Percentiles rank a stretch among this genome's conserved stretches.
phyloP scores from a whole-genome alignment of 2,888 invertebrate genomes.

The Achlya flavicornis region DNA sequence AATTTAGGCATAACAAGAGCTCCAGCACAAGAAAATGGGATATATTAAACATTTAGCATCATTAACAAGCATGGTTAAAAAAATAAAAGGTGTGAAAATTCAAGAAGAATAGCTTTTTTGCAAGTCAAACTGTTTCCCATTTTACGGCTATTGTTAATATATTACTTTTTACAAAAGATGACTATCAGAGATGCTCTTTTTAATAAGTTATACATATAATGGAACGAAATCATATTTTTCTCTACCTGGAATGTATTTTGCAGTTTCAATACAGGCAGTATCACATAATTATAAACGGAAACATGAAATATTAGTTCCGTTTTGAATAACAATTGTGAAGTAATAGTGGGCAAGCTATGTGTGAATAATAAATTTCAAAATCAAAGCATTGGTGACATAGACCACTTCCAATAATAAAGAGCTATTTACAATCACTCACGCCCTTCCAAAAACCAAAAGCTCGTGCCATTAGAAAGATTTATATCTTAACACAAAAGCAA shows the following conservation, averaged over 20 bases:
- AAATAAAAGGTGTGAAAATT: constrained; percentile 27
- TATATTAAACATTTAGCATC: background rate
- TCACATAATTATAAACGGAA: background rate
- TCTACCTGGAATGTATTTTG: background rate
- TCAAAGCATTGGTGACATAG: constrained; percentile 57
- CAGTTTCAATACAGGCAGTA: background rate
- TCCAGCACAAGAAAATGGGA: background rate
- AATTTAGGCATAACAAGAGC: no score
- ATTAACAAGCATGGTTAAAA: constrained; percentile 14
- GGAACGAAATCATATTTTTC: background rate
- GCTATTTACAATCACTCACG: constrained; percentile 66
- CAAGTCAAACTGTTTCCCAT: constrained; percentile 38
- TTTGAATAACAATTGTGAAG: constrained; percentile 13
- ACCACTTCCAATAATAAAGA: constrained; percentile 54
- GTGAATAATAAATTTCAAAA: constrained; percentile 41
- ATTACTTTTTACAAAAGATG: constrained; percentile 59
- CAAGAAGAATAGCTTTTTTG: constrained; percentile 27
- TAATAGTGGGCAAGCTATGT: constrained; percentile 44
- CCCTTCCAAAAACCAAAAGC: constrained; percentile 50
- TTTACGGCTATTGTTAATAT: constrained; percentile 58
- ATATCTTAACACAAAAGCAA: constrained; percentile 64
- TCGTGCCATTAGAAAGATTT: constrained; percentile 79
- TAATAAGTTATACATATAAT: constrained; percentile 25
- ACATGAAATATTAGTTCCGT: constrained; percentile 12
- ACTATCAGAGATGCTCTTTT: constrained; percentile 45